Evolutionary conservation across 2,797 vertebrate genomes (phyloP).

Genomic region (Tarsius wallacei): DNA sequence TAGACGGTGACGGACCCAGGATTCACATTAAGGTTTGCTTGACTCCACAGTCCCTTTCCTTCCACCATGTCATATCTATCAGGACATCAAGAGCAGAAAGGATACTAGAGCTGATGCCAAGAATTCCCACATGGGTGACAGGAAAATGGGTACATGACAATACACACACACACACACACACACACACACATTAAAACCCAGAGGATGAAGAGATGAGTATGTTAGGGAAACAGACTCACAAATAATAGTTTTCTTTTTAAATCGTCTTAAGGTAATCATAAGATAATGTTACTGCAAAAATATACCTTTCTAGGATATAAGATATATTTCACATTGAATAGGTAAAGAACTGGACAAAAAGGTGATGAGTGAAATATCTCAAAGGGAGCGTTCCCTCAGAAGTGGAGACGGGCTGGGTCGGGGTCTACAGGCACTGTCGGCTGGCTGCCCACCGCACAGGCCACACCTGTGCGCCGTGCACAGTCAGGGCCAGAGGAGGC

Average conservation of each 20-base stretch:
- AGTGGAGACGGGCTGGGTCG: neutral
- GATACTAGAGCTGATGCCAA: accelerated
- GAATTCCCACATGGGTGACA: neutral
- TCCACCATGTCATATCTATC: neutral
- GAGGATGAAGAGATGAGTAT: neutral
- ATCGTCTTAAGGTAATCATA: neutral
- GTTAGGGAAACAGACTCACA: neutral
- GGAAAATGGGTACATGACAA: neutral
- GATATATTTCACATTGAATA: neutral
- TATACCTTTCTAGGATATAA: neutral
- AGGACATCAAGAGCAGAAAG: neutral
- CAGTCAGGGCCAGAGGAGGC: neutral
- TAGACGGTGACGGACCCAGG: accelerated
- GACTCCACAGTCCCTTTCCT: neutral
- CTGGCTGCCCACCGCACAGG: accelerated
- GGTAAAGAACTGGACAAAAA: neutral
- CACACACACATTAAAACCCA: neutral
- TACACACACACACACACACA: neutral
- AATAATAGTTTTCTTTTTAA: neutral
- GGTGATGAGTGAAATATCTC: neutral
- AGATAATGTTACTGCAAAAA: neutral
- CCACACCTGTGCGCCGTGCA: neutral
- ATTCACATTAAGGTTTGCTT: neutral
- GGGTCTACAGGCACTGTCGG: neutral
- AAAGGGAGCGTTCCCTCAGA: neutral